phyloP scores from a whole-genome alignment of 64 coral and sea anemone species.

The Stichodactyla mertensii region DNA sequence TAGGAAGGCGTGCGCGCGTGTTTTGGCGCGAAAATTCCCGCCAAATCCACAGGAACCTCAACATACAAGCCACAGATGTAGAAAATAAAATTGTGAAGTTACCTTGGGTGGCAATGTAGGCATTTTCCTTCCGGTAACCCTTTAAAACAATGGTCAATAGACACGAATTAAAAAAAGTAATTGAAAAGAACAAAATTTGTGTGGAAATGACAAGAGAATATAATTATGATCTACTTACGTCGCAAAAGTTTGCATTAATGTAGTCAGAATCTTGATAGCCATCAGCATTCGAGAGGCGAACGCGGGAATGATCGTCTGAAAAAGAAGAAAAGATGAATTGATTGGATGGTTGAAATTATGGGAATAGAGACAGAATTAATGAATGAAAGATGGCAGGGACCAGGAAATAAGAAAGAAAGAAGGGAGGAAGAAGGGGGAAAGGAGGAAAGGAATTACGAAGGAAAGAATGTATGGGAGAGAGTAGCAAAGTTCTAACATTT shows the following conservation, averaged over 20 bases:
- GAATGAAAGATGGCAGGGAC: background rate
- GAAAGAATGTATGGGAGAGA: background rate
- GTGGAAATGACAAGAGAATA: background rate
- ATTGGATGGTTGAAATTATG: background rate
- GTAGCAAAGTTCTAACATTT: background rate
- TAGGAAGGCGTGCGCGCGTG: no score
- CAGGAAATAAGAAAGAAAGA: no score
- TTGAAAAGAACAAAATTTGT: no score
- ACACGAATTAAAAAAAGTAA: background rate
- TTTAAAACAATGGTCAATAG: background rate
- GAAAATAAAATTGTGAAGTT: background rate
- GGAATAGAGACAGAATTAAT: background rate
- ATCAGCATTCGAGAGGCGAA: slow-evolving; percentile 38
- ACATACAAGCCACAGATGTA: no score
- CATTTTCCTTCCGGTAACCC: slow-evolving; percentile 97
- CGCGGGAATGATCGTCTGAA: slow-evolving; percentile 76
- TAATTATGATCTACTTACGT: slow-evolving; percentile 57
- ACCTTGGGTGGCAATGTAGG: slow-evolving; percentile 99
- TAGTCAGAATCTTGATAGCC: slow-evolving; percentile 83
- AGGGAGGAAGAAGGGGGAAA: no score
- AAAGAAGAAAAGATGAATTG: background rate
- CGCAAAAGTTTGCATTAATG: slow-evolving; percentile 95
- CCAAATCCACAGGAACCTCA: no score
- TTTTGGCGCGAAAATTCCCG: no score
- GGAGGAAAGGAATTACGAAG: background rate